Base-by-base conservation (phyloP, 2,113 vertebrate genomes). In the Chaetops frenatus region DNA sequence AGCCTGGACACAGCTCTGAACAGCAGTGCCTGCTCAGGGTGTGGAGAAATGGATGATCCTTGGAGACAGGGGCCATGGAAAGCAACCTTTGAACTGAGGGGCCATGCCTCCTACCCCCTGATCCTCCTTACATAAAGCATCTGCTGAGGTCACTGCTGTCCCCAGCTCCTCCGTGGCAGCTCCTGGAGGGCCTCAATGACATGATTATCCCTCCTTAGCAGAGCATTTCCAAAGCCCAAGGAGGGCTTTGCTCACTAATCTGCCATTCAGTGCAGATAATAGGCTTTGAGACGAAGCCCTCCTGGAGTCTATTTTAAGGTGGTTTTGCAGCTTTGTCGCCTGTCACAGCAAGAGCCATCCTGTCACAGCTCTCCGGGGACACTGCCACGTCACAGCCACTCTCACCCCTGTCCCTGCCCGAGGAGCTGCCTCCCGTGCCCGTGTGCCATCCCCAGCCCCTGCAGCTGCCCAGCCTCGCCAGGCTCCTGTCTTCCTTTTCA, bases 191-290 rank as follows among this genome's bases (percentile, higher is more conserved):
- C 93, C 91, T 87, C 83, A 57, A 21, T 87, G 95, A 85, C 91
- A 96, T 77, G 94, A 95, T 96, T 96, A 95, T 96, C 95, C 94
- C 79, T 95, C 90, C 94, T 97, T 95, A 96, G 67, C 54, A 58
- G 67, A 90, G 87, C 50, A 54, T 94, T 91, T 91, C 93, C 90
- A 88, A 90, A 91, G 79, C 81, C 87, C 62, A 83, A 86, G 94
- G 87, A 96, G 81, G 78, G 93, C 91, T 97, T 96, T 96, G 84
- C 91, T 93, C 62, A 4, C 81, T 96, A 97, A 96, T 95, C 93
- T 90, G 87, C 87, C 79, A 94, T 96, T 95, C 92, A 93, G 87
- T 28, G 84, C 87, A 92, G 91, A 93, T 96, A 95, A 96, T 96
- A 96, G 87, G 95, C 94, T 97, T 94, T 94, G 70, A 92, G 93